Evolutionary conservation across 2,113 vertebrate genomes (phyloP).

Genomic region (Tenebrosternarchus preto): DNA sequence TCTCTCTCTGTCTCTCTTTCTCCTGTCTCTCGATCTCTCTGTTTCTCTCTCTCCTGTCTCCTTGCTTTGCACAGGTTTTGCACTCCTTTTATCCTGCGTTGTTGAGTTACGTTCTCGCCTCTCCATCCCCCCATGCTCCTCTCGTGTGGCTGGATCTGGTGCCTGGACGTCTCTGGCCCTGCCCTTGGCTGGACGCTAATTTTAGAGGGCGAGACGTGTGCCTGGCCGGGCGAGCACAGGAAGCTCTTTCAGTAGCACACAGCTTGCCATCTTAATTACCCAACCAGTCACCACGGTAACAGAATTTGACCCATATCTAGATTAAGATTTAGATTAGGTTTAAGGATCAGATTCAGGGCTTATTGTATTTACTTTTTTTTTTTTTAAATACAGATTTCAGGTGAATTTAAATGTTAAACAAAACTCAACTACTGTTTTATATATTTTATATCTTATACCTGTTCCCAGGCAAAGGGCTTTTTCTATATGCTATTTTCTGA

Average conservation of each 20-base stretch:
- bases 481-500: neutral
- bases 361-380: neutral
- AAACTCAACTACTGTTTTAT: neutral
- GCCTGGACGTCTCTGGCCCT: conserved; percentile 59
- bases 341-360: neutral
- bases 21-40: no score
- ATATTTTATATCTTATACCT: neutral
- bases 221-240: conserved; percentile 46
- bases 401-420: neutral
- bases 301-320: conserved; percentile 14
- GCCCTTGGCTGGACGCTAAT: conserved; percentile 68
- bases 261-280: conserved; percentile 51
- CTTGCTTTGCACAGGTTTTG: conserved; percentile 19
- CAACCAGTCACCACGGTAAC: conserved; percentile 34
- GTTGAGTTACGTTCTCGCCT: neutral
- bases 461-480: neutral
- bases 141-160: conserved; percentile 60
- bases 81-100: conserved; percentile 21
- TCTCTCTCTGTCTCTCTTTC: no score
- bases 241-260: conserved; percentile 26
- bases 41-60: conserved; percentile 40
- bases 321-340: conserved; percentile 12
- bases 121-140: neutral
- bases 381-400: neutral
- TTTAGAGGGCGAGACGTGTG: conserved; percentile 67